A percentile compares a stretch with the other conserved stretches of the same genome.
Evolutionary conservation across 1,140 invertebrate genomes (phyloP).

Genomic region (Philotrypesis tridentata): DNA sequence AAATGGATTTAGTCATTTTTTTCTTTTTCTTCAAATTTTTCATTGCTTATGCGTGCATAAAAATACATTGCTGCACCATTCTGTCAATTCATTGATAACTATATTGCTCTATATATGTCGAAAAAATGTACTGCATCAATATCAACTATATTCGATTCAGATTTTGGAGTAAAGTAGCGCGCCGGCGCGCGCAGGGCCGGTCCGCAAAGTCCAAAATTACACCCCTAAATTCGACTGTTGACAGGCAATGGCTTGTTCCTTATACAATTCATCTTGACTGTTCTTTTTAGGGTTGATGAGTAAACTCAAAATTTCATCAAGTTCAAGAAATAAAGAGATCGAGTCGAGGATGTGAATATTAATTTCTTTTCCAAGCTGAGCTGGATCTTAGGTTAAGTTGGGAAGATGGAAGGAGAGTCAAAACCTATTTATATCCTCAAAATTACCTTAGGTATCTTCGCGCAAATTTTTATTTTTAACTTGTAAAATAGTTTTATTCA

Average conservation of each 20-base stretch:
- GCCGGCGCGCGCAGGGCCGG: too few species aligned
- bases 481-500: background rate
- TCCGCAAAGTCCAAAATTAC: too few species aligned
- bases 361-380: background rate
- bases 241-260: background rate
- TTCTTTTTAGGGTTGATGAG: background rate
- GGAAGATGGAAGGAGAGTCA: background rate
- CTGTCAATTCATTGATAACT: too few species aligned
- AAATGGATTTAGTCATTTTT: too few species aligned
- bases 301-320: background rate
- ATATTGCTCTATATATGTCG: too few species aligned
- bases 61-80: too few species aligned
- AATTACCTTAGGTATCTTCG: conserved; percentile 21
- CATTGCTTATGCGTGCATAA: too few species aligned
- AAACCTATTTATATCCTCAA: background rate
- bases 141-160: too few species aligned
- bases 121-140: too few species aligned
- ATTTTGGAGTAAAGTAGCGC: too few species aligned
- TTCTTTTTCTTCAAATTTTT: too few species aligned
- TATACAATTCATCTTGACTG: background rate
- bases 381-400: background rate
- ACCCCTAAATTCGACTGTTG: too few species aligned
- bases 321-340: background rate
- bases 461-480: background rate
- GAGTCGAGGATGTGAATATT: background rate